Base-by-base conservation (phyloP, 2,797 vertebrate genomes). In the Galago senegalensis region DNA sequence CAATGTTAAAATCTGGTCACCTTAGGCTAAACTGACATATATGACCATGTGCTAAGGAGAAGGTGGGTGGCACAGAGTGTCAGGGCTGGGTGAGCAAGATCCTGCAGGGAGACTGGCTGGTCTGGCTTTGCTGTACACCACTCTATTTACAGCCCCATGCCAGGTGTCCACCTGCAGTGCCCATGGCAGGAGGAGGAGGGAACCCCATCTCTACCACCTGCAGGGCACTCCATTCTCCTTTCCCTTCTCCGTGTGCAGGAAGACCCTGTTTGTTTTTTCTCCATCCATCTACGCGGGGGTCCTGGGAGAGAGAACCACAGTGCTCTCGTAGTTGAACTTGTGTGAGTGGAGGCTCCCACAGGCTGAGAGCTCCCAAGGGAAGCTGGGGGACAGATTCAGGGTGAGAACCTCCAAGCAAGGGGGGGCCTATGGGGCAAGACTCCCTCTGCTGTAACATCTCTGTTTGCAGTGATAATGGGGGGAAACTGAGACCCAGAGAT, bases 151-250 rank as follows among this genome's bases (percentile, higher is more conserved):
- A 31, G 20, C 76, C 20, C 76, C 31, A 4, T 0, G 11, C 18
- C 75, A 56, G 31, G 49, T 3, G 7, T 14, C 14, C 65, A 67
- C 65, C 65, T 67, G 65, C 65, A 17, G 31, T 18, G 17, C 65
- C 31, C 7, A 0, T 16, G 40, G 40, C 6, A 6, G 40, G 40
- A 6, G 40, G 40, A 43, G 40, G 29, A 3, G 46, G 46, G 76
- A 1, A 1, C 31, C 23, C 20, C 31, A 5, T 77, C 49, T 29
- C 13, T 17, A 2, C 72, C 3, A 43, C 7, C 14, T 1, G 6
- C 14, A n/a, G 31, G 56, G 31, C n/a, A 2, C 53, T 37, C n/a
- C n/a, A 17, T 80, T 58, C 77, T 34, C 13, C 14, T 18, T 63
- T 12, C 3, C 37, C 27, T 82, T 29, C 11, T 63, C 43, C 1